Base-by-base conservation (phyloP, 1,140 invertebrate genomes). In the Melitaea cinxia region DNA sequence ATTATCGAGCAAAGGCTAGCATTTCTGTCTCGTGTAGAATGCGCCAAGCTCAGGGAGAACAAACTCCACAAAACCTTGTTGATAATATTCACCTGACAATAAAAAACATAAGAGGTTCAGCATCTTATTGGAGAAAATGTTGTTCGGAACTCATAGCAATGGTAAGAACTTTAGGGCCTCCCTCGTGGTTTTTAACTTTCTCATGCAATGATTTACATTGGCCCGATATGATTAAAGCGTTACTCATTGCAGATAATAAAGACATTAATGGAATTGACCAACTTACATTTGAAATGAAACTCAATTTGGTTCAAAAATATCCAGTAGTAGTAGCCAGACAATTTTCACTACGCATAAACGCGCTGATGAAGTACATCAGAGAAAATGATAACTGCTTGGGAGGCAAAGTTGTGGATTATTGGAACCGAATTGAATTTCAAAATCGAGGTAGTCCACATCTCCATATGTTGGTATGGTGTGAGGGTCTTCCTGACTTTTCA, bases 31-130 rank as follows among this genome's bases (percentile, higher is more conserved):
- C 66, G 28, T 63, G 64, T 45, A 21, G 55, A 17, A 58, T 71
- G 60, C 35, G 50, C 7, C 74, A 73, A 69, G 61, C 35, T 49
- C 28, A 72, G 1, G 21, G 24, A 19, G 61, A 71, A 12, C 55
- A 26, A 9, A 61, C 26, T 19, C 68, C 62, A 12, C 50, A 73
- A 33, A 65, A 57, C 1, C 19, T 72, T 4, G 56, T 70, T 0
- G 56, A 72, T 45, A 75, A 75, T 52, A 70, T 74, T 24, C 75
- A 72, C 33, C 63, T 77, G 0, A 65, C 59, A 14, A 75, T 78
- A 70, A 35, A 10, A 12, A 35, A 35, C 10, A 35, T 35, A 10
- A 35, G 5, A 35, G 33, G 33, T 35, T 35, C 33, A 2, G 33
- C 12, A 7, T 35, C 33, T 2, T 35, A 35, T 10, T 35, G 33